Conservation (phyloP, 2,797 vertebrate species). For the Pangasius sanitwongsei region DNA sequence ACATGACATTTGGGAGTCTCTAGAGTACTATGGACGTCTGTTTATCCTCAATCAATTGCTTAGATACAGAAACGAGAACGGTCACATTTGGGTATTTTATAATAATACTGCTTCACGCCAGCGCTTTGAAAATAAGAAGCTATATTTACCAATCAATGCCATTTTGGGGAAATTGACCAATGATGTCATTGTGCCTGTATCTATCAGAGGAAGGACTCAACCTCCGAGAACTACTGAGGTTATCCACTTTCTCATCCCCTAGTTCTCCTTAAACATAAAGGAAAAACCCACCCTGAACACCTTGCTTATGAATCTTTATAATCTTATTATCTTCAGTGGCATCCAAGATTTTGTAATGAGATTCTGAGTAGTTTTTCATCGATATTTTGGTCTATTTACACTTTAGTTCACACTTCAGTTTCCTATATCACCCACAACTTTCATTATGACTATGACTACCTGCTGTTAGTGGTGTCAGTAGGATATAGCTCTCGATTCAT, state of each 20-base stretch:
- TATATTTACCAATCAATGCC: background rate
- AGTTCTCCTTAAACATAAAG: background rate
- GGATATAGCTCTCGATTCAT: background rate
- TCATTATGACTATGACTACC: background rate
- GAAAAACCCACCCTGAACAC: background rate
- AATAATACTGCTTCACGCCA: background rate
- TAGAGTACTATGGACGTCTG: background rate
- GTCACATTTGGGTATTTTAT: too few species aligned
- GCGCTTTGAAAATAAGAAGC: background rate
- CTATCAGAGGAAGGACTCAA: background rate
- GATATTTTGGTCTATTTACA: background rate
- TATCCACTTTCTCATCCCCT: background rate
- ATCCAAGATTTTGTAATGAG: background rate
- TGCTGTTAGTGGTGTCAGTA: background rate
- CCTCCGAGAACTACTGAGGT: background rate
- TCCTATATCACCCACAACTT: background rate
- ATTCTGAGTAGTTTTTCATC: too few species aligned
- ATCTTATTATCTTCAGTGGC: background rate
- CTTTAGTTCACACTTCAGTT: background rate
- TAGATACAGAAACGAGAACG: background rate
- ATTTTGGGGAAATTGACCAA: background rate
- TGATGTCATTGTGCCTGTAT: background rate
- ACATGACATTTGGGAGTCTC: background rate
- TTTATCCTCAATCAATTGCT: background rate
- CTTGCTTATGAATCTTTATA: background rate